These are phyloP conservation scores for Augiades crinisus DNA, from an alignment of 2,888 invertebrate genomes.

Conservation along the genomic window DNA sequence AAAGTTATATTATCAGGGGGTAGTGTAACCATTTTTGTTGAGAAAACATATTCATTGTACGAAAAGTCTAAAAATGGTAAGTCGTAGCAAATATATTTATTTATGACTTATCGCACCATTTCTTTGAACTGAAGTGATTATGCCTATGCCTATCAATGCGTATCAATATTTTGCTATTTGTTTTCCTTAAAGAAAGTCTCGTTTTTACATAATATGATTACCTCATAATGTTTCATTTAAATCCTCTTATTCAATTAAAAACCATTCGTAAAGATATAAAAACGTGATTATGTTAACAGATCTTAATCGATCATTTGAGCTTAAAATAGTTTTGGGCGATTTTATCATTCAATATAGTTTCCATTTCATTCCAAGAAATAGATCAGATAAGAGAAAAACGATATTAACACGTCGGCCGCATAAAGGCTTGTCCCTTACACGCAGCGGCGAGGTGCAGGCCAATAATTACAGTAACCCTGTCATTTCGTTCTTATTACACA, in stretches of 20 bases:
- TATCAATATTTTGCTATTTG: too few relatives aligned
- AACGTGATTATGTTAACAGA: too few relatives aligned
- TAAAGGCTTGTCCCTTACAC: constrained; percentile 28
- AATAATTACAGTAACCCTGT: constrained; percentile 34
- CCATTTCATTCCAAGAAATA: neutral
- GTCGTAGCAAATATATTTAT: too few relatives aligned
- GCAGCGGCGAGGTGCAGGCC: constrained; percentile 14
- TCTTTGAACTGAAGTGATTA: constrained; percentile 41
- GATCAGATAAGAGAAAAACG: constrained; percentile 15
- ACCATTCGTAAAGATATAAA: too few relatives aligned
- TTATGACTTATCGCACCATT: constrained; percentile 29
- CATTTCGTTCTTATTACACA: constrained; percentile 31
- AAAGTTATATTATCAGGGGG: too few relatives aligned
- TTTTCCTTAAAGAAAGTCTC: constrained; percentile 39
- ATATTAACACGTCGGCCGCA: constrained; percentile 8
- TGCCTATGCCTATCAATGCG: too few relatives aligned
- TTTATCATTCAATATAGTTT: constrained; percentile 11
- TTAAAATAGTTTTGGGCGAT: too few relatives aligned
- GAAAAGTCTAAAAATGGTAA: too few relatives aligned
- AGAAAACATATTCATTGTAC: too few relatives aligned
- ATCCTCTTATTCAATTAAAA: neutral
- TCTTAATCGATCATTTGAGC: too few relatives aligned
- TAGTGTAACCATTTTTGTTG: too few relatives aligned
- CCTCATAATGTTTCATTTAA: constrained; percentile 37
- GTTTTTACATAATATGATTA: constrained; percentile 44